Evolutionary conservation across 2,113 vertebrate species (phyloP), one percentile per base, ranked within the genome.

Genomic region (Heterochromis multidens): DNA sequence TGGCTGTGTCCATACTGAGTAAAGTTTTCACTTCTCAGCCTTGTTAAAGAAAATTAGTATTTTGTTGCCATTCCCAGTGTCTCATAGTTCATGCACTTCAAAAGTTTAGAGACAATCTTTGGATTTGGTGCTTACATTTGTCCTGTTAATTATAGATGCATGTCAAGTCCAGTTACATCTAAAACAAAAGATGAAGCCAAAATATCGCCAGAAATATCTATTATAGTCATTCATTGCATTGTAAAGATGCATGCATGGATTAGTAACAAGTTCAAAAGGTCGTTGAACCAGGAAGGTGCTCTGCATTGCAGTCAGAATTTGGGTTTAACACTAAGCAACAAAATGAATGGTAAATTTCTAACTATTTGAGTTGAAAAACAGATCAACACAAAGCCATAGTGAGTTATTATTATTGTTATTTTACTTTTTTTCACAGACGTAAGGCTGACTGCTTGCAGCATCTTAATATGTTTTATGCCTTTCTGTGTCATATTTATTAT

Each of bases 211-310:
- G 63, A 80, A 81, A 77, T 35, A 35, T 40, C 59, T 7, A 3
- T 74, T 67, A 23, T 25, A 21, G 16, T 65, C 29, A 56, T 65
- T 17, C 5, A 5, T 6, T 61, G 49, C 40, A 43, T 60, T 65
- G 72, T 83, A 19, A 49, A 82, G 70, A 59, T 82, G 79, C 61
- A 77, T 78, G 46, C 67, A 83, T 89, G 79, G 77, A 83, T 63
- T 10, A 87, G 12, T 57, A 85, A 81, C 16, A 33, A 56, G 56
- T 63, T 77, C 40, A 85, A 31, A 54, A 46, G 63, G 70, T 76
- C 74, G 70, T 52, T 81, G 43, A 90, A 46, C 21, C 61, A 37
- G 40, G 74, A 74, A 46, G 59, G 27, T 49, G 25, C 14, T 79
- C 40, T 78, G 59, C 57, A 58, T 21, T 65, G 72, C 27, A 80